Conservation (phyloP, 2,797 vertebrate genomes). For the Dendrocincla fuliginosa region DNA sequence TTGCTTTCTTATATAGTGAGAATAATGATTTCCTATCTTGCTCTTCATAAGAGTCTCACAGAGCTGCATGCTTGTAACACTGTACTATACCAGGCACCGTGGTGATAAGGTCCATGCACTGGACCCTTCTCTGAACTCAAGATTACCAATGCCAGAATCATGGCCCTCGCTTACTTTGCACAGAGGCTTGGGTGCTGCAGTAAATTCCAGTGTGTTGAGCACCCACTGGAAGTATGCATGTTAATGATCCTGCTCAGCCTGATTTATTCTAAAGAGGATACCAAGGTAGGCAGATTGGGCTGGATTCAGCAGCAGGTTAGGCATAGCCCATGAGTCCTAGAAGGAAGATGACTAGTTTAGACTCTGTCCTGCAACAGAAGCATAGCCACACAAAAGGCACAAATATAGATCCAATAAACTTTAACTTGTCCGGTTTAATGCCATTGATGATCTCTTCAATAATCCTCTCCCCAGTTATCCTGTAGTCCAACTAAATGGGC, state of each 20-base stretch:
- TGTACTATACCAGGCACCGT: neutral
- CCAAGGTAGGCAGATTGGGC: rapidly evolving
- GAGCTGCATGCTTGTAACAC: neutral
- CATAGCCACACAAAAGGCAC: neutral
- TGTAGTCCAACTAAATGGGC: neutral
- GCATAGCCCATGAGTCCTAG: neutral
- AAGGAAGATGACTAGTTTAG: neutral
- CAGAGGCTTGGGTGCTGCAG: neutral
- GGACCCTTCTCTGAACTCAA: neutral
- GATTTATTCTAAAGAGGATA: neutral
- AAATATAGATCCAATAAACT: neutral
- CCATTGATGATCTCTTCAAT: neutral
- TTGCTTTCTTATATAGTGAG: neutral
- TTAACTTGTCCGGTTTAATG: neutral
- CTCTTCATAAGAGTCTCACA: neutral
- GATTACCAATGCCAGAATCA: neutral
- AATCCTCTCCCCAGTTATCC: neutral
- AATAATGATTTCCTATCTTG: neutral
- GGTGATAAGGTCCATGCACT: neutral
- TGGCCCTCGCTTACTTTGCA: neutral
- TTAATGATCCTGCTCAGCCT: neutral
- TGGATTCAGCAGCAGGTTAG: neutral
- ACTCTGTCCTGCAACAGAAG: neutral
- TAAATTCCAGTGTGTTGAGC: neutral
- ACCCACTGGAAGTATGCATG: neutral